Evolutionary conservation across 2,888 invertebrate genomes (phyloP).

Genomic region (Lithodes maja): DNA sequence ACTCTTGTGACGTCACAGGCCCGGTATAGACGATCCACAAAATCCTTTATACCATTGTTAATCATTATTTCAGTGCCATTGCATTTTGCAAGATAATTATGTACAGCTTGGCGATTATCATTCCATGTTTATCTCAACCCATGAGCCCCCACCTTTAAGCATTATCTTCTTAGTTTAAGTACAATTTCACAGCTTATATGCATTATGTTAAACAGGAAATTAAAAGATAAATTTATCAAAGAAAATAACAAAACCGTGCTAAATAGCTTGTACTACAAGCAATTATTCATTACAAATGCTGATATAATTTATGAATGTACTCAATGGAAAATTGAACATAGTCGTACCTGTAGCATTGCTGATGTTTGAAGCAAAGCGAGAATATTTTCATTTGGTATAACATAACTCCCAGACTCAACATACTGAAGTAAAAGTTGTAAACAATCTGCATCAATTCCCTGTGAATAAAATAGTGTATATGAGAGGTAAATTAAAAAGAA

Average conservation of each 20-base stretch:
- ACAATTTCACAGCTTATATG: neutral
- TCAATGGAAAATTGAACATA: neutral
- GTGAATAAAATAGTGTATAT: neutral
- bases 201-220: neutral
- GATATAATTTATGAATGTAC: neutral
- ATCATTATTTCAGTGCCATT: too few species aligned
- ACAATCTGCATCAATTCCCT: slow-evolving; percentile 58
- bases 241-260: neutral
- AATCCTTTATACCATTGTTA: too few species aligned
- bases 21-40: too few species aligned
- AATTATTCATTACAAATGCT: neutral
- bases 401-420: slow-evolving; percentile 43
- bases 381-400: slow-evolving; percentile 32
- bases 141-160: too few species aligned
- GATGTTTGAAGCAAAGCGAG: slow-evolving; percentile 51
- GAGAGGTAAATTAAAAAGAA: too few species aligned
- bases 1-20: too few species aligned
- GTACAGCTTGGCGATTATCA: too few species aligned
- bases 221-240: neutral
- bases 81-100: too few species aligned
- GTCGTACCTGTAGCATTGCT: slow-evolving; percentile 55
- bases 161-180: neutral
- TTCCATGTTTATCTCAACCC: too few species aligned
- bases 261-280: neutral
- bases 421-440: slow-evolving; percentile 43